phyloP scores from a whole-genome alignment of 2,113 vertebrate genomes.

The Lepidothrix coronata region DNA sequence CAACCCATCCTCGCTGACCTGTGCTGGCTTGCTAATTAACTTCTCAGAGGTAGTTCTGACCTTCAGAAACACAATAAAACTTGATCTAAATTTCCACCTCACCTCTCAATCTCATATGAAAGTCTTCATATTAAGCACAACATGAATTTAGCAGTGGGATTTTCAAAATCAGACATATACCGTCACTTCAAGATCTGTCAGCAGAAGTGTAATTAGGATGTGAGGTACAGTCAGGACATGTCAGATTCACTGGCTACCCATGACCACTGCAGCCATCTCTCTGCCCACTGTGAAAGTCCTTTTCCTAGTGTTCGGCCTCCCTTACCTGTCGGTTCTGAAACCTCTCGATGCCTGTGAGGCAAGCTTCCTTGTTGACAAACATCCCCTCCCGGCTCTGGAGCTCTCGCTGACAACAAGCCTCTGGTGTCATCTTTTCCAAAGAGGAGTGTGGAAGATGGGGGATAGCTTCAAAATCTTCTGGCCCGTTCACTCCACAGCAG shows the following conservation, averaged over 20 bases:
- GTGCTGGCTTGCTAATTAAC: background rate
- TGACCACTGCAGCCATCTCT: background rate
- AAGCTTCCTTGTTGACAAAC: constrained; percentile 76
- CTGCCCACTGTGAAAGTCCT: background rate
- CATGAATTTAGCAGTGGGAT: background rate
- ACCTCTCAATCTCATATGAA: background rate
- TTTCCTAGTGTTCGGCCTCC: rapidly evolving
- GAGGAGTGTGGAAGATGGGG: constrained; percentile 71
- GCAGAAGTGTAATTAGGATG: background rate
- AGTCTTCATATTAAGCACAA: background rate
- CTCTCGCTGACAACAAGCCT: constrained; percentile 86
- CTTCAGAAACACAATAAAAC: background rate
- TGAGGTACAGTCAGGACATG: background rate
- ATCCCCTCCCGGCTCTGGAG: constrained; percentile 71
- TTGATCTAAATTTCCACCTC: background rate
- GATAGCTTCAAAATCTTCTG: constrained; percentile 86
- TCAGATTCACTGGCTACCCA: background rate
- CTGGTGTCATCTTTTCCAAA: constrained; percentile 68
- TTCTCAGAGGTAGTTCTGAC: background rate
- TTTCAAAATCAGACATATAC: background rate
- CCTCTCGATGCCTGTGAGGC: constrained; percentile 72
- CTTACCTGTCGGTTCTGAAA: constrained; percentile 88
- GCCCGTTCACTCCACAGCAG: constrained; percentile 89
- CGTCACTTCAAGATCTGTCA: background rate
- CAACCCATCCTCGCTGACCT: background rate